Evolutionary conservation across 2,113 vertebrate genomes (phyloP).

Genomic region (Oryzias woworae): DNA sequence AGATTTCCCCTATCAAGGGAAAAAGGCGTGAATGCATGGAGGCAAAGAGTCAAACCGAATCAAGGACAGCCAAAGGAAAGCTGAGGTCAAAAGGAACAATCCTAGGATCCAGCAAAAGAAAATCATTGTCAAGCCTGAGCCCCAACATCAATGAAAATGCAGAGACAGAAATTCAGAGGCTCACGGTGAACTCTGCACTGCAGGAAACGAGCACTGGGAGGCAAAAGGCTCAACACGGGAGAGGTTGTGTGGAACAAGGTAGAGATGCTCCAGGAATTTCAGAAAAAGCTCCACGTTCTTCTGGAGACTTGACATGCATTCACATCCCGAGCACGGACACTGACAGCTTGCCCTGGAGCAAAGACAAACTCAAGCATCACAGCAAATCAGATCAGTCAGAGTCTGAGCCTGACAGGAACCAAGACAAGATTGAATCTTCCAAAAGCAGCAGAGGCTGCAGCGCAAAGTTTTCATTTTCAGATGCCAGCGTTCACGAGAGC

Average conservation of each 20-base stretch:
- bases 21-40: slow-evolving; percentile 76
- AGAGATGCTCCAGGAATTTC: background rate
- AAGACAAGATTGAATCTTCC: slow-evolving; percentile 28
- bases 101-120: slow-evolving; percentile 19
- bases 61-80: slow-evolving; percentile 9
- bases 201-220: slow-evolving; percentile 17
- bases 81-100: slow-evolving; percentile 7
- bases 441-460: slow-evolving; percentile 40
- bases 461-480: slow-evolving; percentile 67
- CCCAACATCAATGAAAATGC: slow-evolving; percentile 61
- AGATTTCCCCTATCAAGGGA: slow-evolving; percentile 68
- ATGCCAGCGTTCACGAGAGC: slow-evolving; percentile 65
- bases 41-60: slow-evolving; percentile 32
- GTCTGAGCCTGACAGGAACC: slow-evolving; percentile 14
- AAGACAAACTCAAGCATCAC: slow-evolving; percentile 22
- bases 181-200: slow-evolving; percentile 3
- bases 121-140: slow-evolving; percentile 31
- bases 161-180: slow-evolving; percentile 63
- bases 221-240: slow-evolving; percentile 1
- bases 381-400: slow-evolving; percentile 31
- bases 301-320: slow-evolving; percentile 22
- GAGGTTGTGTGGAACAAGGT: slow-evolving; percentile 3
- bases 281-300: slow-evolving; percentile 15
- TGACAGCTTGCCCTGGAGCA: slow-evolving; percentile 10
- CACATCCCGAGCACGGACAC: slow-evolving; percentile 41